Evolutionary conservation across 2,888 invertebrate genomes (phyloP), one percentile per base, ranked within the genome.

Genomic region (Dasysyrphus albostriatus): DNA sequence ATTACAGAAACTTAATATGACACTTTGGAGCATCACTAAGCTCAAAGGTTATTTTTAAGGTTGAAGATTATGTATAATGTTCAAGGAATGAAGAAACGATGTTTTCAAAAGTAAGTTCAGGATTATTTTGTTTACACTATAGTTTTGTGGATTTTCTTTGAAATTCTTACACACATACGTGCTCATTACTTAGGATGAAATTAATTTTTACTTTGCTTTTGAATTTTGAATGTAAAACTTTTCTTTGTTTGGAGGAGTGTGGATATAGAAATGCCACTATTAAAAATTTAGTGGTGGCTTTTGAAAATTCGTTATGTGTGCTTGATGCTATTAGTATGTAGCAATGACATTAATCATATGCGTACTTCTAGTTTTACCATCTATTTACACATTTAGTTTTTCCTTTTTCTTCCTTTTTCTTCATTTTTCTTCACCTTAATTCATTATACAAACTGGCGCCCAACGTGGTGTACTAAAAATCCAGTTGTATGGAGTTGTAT

Each of bases 1-100:
- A 85, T 85, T 85, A 85, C 84, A 81, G 84, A 85, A 80, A 85
- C 72, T 85, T 81, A 80, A 85, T 85, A 85, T 73, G 63, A 80
- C 72, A 77, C 59, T 76, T 84, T 79, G 58, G 83, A 79, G 83
- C 56, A 72, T 72, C 65, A 51, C 49, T 61, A 59, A 75, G 51
- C 65, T 70, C 65, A 69, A 37, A 73, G 78, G 51, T 63, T 82
- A 76, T 76, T 61, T 16, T 51, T 39, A 63, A 69, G 76, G 49
- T 49, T 75, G 74, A 61, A 78, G 65, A 76, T 42, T 34, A 44
- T 24, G 24, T 24, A 24, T 69, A 19, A 49, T 37, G 34, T 34
- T 67, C 34, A 29, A 54, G 7, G 56, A 34, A 54, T 54, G 63
- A 63, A 14, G 39, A 44, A 19, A 8, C 9, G 29, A 65, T 44